A percentile compares a stretch with the other conserved stretches of the same genome.
Conservation (phyloP, 53 echinoderm and acorn worm species). For the Antedon mediterranea region DNA sequence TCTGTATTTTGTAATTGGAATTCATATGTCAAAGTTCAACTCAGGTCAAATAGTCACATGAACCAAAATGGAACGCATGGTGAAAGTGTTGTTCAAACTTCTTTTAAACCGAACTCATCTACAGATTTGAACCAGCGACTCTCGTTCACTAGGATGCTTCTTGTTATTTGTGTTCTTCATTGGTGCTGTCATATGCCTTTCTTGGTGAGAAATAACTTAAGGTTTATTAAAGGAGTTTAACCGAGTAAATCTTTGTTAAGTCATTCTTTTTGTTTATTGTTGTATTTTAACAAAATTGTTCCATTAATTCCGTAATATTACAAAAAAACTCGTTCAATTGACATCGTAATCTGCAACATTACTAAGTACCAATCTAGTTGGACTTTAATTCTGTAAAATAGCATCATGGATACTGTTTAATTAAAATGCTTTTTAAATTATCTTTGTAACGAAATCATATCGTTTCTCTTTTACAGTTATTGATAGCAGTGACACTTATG, state of each 20-base stretch:
- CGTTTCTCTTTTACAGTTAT: slow-evolving; percentile 5
- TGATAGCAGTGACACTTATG: slow-evolving; percentile 8
- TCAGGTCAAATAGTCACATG: not conserved
- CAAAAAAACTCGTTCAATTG: too few relatives aligned
- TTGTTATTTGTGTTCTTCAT: not conserved
- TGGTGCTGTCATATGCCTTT: slow-evolving; percentile 23
- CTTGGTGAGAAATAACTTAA: slow-evolving; percentile 12
- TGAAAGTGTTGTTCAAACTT: not conserved
- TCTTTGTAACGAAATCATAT: not conserved
- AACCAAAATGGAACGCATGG: not conserved
- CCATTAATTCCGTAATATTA: too few relatives aligned
- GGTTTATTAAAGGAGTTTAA: too few relatives aligned
- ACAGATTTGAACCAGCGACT: not conserved
- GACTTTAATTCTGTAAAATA: too few relatives aligned
- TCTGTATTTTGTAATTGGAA: slow-evolving; percentile 9
- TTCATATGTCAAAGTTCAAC: not conserved
- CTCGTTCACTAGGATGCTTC: not conserved
- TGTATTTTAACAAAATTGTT: too few relatives aligned
- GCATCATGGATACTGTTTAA: not conserved
- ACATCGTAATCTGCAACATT: too few relatives aligned
- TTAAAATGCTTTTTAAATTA: not conserved
- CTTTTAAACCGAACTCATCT: not conserved
- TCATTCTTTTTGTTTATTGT: too few relatives aligned
- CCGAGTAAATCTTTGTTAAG: too few relatives aligned
- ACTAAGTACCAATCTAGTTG: too few relatives aligned